A percentile compares a stretch with the other conserved stretches of the same genome.
phyloP scores from a whole-genome alignment of 2,113 vertebrate species.

The Zosterops hypoxanthus region DNA sequence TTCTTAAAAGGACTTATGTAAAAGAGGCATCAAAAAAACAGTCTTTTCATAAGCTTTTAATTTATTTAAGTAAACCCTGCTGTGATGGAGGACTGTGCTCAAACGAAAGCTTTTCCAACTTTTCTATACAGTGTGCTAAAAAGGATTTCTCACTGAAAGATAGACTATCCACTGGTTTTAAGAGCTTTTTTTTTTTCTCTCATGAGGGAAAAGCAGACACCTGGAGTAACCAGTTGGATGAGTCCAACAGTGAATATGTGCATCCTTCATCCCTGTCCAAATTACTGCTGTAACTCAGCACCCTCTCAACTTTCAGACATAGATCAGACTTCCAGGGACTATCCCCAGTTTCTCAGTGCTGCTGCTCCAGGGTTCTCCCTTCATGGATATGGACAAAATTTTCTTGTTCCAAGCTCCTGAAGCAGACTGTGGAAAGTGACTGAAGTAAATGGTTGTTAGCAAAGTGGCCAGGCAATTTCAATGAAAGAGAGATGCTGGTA shows the following conservation, averaged over 20 bases:
- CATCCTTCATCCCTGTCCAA: neutral
- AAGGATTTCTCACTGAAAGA: neutral
- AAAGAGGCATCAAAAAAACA: neutral
- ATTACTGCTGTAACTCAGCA: neutral
- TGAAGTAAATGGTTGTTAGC: neutral
- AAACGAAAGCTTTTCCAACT: neutral
- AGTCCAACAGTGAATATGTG: neutral
- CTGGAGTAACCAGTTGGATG: neutral
- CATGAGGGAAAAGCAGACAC: neutral
- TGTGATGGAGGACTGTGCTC: neutral
- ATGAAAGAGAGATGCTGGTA: neutral
- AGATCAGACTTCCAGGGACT: neutral
- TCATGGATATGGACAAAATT: neutral
- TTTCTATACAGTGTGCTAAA: neutral
- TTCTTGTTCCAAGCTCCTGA: neutral
- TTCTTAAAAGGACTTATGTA: neutral
- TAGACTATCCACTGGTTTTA: neutral
- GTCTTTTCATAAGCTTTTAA: neutral
- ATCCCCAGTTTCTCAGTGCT: neutral
- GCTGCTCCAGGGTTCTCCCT: neutral
- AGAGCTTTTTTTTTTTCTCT: neutral
- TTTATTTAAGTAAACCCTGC: neutral
- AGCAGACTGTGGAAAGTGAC: neutral
- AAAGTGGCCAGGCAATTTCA: neutral
- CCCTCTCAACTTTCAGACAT: neutral